Evolutionary conservation across 2,797 vertebrate genomes (phyloP).

Genomic region (Phrynocephalus forsythii): DNA sequence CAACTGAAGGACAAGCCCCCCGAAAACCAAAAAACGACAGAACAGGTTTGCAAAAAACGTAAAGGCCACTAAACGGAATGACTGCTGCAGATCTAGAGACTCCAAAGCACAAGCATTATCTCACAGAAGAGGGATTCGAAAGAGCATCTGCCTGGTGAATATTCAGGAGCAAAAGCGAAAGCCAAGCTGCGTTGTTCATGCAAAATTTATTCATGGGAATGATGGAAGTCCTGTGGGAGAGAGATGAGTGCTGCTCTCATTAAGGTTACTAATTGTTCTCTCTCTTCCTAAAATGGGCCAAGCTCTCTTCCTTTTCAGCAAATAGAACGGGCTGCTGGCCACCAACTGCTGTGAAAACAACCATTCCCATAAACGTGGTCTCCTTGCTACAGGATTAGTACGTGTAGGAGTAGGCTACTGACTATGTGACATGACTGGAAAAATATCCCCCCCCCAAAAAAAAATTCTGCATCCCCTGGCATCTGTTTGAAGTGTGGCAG

Average conservation of each 20-base stretch:
- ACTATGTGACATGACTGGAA: neutral
- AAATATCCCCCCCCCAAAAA: neutral
- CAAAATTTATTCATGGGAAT: conserved; percentile 20
- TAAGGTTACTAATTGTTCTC: neutral
- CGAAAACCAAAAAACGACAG: neutral
- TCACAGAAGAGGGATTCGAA: conserved; percentile 4
- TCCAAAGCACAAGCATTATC: conserved; percentile 22
- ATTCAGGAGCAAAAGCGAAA: conserved; percentile 20
- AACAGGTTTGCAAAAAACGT: neutral
- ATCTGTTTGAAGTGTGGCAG: neutral
- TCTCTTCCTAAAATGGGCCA: neutral
- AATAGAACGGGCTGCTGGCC: neutral
- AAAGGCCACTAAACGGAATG: conserved; percentile 27
- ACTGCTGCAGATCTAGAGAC: neutral
- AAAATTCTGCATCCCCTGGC: neutral
- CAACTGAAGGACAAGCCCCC: neutral
- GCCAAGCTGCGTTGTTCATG: conserved; percentile 37
- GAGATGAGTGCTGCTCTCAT: neutral
- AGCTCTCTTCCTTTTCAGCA: neutral
- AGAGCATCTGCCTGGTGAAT: conserved; percentile 18
- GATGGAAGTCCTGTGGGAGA: neutral
- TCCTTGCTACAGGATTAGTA: neutral
- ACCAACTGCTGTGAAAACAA: neutral
- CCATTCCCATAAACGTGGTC: neutral
- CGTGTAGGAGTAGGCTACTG: neutral